Evolutionary conservation across 1,140 invertebrate genomes (phyloP).

Genomic region (Cyclargus thomasi): DNA sequence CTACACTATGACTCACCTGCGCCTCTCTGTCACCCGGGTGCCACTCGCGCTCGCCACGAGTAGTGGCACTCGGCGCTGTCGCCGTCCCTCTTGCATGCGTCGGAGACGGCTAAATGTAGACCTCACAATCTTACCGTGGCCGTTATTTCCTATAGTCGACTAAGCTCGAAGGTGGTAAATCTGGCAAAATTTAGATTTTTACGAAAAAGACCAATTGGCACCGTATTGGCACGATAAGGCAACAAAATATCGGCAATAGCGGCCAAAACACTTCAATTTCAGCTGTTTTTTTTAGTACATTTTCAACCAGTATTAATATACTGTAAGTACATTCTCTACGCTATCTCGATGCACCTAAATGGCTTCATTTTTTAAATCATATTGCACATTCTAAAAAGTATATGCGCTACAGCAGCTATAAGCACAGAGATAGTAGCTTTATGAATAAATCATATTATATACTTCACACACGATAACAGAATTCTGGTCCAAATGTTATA

Average conservation of each 20-base stretch:
- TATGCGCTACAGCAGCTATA: not conserved
- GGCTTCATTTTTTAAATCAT: slow-evolving; percentile 8
- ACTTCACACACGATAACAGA: too few relatives aligned
- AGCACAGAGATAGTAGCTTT: too few relatives aligned
- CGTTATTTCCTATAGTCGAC: slow-evolving; percentile 60
- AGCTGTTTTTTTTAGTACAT: slow-evolving; percentile 21
- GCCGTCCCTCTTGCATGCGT: slow-evolving; percentile 59
- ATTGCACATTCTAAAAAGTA: slow-evolving; percentile 4
- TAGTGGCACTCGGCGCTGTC: slow-evolving; percentile 60
- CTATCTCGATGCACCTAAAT: slow-evolving; percentile 5
- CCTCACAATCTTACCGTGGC: slow-evolving; percentile 48
- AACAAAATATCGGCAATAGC: slow-evolving; percentile 53
- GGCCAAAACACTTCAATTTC: slow-evolving; percentile 40
- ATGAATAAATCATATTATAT: too few relatives aligned
- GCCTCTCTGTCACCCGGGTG: slow-evolving; percentile 60
- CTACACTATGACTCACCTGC: slow-evolving; percentile 55
- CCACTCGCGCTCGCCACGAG: slow-evolving; percentile 36
- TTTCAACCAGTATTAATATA: not conserved
- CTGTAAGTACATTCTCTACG: not conserved
- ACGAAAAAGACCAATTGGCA: slow-evolving; percentile 17
- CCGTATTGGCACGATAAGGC: slow-evolving; percentile 32
- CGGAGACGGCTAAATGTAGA: slow-evolving; percentile 61
- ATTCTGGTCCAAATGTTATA: too few relatives aligned
- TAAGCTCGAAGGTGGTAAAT: slow-evolving; percentile 50
- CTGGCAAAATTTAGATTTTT: slow-evolving; percentile 58